phyloP scores from a whole-genome alignment of 1,140 invertebrate species.

The Drosophila pachea region DNA sequence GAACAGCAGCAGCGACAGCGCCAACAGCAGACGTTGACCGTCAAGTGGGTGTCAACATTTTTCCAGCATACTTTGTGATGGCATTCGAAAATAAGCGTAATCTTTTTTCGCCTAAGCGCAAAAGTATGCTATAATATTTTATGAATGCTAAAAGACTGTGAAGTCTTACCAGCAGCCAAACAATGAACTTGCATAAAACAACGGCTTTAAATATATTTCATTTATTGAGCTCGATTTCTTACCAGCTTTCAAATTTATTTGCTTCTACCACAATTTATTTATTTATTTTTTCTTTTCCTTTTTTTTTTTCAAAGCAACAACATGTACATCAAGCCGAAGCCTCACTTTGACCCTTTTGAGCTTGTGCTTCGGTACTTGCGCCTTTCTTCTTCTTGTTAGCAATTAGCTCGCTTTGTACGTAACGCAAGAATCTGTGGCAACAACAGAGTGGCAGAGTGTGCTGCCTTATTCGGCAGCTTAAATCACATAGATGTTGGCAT shows the following conservation, averaged over 20 bases:
- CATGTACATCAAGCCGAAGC: no score
- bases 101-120: conserved; percentile 44
- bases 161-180: conserved; percentile 9
- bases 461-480: conserved; percentile 18
- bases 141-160: conserved; percentile 8
- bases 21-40: conserved; percentile 6
- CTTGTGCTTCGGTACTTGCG: no score
- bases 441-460: neutral
- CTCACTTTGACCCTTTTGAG: no score
- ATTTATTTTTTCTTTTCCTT: no score
- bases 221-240: no score
- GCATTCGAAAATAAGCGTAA: conserved; percentile 48
- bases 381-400: neutral
- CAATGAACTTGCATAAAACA: neutral
- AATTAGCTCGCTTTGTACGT: conserved; percentile 1
- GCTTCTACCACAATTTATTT: no score
- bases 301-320: no score
- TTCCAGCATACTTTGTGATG: conserved; percentile 26
- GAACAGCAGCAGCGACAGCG: conserved; percentile 6
- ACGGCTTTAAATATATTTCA: no score
- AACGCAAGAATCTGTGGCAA: neutral
- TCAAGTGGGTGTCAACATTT: conserved; percentile 53
- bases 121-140: conserved; percentile 48
- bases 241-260: no score
- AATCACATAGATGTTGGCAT: conserved; percentile 24